A percentile compares a stretch with the other conserved stretches of the same genome.
Evolutionary conservation across 2,113 vertebrate genomes (phyloP).

Genomic region (Odocoileus hemionus): DNA sequence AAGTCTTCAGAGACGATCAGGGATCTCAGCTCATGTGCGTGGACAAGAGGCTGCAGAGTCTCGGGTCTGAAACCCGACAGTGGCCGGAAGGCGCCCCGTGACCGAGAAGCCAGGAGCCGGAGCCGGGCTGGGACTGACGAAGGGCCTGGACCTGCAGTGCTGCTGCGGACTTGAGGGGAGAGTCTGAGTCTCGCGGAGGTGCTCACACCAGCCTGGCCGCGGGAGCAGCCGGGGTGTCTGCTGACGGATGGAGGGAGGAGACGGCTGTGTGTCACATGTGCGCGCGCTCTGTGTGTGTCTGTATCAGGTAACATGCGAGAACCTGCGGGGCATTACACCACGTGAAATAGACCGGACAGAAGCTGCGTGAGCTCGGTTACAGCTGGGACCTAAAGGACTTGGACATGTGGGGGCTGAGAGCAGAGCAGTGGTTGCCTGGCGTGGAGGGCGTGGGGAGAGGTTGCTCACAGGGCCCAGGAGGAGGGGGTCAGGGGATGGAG

Average conservation of each 20-base stretch:
- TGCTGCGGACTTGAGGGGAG: not conserved
- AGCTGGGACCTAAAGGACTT: not conserved
- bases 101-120: fast-evolving
- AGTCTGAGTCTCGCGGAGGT: fast-evolving
- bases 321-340: fast-evolving
- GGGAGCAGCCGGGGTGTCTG: fast-evolving
- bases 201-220: fast-evolving
- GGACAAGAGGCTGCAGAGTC: not conserved
- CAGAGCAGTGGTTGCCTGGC: fast-evolving
- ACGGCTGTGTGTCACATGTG: not conserved
- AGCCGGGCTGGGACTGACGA: not conserved
- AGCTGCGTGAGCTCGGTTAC: fast-evolving
- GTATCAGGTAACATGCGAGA: fast-evolving
- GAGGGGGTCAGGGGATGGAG: fast-evolving
- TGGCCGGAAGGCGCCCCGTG: fast-evolving
- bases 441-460: fast-evolving
- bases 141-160: not conserved
- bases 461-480: fast-evolving
- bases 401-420: fast-evolving
- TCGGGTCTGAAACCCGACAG: not conserved
- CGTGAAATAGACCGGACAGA: fast-evolving
- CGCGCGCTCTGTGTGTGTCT: not conserved
- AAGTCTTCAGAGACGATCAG: not conserved
- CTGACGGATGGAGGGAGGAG: not conserved
- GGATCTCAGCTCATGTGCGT: fast-evolving